Base-by-base conservation (phyloP, 2,113 vertebrate species). In the Neodon shergylaensis region DNA sequence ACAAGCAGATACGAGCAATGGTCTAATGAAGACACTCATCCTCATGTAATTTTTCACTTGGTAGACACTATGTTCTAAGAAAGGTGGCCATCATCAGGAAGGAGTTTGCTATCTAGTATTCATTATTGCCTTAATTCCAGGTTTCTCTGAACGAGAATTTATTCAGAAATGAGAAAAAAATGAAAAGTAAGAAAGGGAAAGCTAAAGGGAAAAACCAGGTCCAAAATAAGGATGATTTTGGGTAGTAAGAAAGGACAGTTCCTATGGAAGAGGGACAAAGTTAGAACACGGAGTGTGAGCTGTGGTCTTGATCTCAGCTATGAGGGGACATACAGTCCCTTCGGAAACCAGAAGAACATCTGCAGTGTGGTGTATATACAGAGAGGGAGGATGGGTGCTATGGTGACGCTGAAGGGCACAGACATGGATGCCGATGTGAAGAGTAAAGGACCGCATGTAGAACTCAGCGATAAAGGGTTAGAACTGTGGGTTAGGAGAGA, bases 81-180 rank as follows among this genome's bases (percentile, higher is more conserved):
- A 49, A n/a, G 31, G 12, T 19, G 28, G 16, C 1, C 11, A 68
- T 14, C 13, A 21, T 70, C 63, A 52, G 49, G 49, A 52, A 52
- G 49, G 49, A 52, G 13, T 52, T 52, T 52, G 13, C 13, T 52
- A 52, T 52, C 12, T 52, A 14, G 49, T 52, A 52, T 52, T 52
- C 49, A 52, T 52, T 52, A 52, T 14, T 14, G 49, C 49, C 49
- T 52, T 52, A 52, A 52, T 52, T 52, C 13, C 49, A 14, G 49
- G 49, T 13, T 52, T 52, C 49, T 52, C 21, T 87, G 36, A 12
- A 95, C 44, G 19, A 28, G 36, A 83, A 82, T 76, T 81, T 79
- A 24, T 39, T 36, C 19, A 70, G 74, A 92, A 77, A 21, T n/a
- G 58, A 87, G 66, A 94, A 94, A 68, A 28, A 66, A 82, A 86